These are phyloP conservation scores for Labia minor DNA, from an alignment of 2,888 invertebrate species.

Conservation along the genomic window DNA sequence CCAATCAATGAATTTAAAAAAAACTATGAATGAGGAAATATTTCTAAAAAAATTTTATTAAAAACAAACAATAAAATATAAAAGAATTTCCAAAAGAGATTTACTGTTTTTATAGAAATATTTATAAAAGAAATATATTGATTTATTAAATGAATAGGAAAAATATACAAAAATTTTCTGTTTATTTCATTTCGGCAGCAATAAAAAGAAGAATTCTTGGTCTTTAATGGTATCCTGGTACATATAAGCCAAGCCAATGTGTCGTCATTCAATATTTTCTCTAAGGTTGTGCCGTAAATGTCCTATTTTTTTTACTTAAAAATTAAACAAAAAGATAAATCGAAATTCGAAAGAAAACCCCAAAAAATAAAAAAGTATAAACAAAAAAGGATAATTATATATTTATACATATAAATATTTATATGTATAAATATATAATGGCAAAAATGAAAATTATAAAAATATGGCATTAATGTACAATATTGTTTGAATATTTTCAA, in stretches of 20 bases:
- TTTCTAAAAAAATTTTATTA: background rate
- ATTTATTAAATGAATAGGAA: background rate
- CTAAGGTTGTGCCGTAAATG: conserved; percentile 6
- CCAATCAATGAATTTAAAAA: background rate
- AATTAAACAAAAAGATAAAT: background rate
- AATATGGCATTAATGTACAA: conserved; percentile 28
- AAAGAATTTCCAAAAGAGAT: too few species aligned
- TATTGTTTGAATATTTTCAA: conserved; percentile 28
- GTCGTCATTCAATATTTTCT: background rate
- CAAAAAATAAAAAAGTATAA: background rate
- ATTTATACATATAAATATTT: too few species aligned
- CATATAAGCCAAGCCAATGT: conserved; percentile 13
- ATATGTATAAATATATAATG: too few species aligned
- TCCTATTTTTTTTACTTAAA: conserved; percentile 8
- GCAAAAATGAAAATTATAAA: conserved; percentile 22
- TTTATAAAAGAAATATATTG: background rate
- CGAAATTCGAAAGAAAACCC: background rate
- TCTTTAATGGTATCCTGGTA: background rate
- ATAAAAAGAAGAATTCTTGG: background rate
- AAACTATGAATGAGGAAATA: background rate
- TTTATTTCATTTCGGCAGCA: background rate
- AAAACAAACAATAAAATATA: background rate
- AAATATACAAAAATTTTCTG: background rate
- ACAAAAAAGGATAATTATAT: background rate
- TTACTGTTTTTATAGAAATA: background rate